Evolutionary conservation across 2,113 vertebrate species (phyloP).

Genomic region (Dicrurus megarhynchus): DNA sequence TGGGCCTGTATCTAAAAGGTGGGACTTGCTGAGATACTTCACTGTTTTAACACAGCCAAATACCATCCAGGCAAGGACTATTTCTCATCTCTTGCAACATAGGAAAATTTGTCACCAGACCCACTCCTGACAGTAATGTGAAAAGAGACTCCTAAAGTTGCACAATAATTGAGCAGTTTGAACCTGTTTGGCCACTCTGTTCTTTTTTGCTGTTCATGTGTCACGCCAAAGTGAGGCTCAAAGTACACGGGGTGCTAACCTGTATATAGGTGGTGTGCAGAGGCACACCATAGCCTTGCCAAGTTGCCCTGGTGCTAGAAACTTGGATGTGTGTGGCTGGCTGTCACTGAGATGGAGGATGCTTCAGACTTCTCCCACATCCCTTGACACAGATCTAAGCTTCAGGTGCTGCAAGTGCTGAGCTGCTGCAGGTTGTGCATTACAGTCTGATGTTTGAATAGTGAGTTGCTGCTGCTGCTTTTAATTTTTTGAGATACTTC

Average conservation of each 20-base stretch:
- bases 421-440: neutral
- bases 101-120: neutral
- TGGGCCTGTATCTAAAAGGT: neutral
- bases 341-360: neutral
- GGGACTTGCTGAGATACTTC: neutral
- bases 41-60: neutral
- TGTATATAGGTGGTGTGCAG: neutral
- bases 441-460: neutral
- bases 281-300: accelerated
- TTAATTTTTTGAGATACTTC: neutral
- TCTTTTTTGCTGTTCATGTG: neutral
- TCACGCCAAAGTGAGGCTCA: neutral
- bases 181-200: neutral
- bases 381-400: neutral
- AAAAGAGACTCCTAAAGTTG: neutral
- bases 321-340: neutral
- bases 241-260: neutral
- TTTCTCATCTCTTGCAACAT: neutral
- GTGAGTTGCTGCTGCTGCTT: neutral
- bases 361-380: neutral
- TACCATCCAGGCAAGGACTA: neutral
- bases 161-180: neutral
- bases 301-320: neutral
- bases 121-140: neutral
- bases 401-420: neutral